Evolutionary conservation across 2,113 vertebrate species (phyloP), one percentile per base, ranked within the genome.

Genomic region (Caranx ignobilis): DNA sequence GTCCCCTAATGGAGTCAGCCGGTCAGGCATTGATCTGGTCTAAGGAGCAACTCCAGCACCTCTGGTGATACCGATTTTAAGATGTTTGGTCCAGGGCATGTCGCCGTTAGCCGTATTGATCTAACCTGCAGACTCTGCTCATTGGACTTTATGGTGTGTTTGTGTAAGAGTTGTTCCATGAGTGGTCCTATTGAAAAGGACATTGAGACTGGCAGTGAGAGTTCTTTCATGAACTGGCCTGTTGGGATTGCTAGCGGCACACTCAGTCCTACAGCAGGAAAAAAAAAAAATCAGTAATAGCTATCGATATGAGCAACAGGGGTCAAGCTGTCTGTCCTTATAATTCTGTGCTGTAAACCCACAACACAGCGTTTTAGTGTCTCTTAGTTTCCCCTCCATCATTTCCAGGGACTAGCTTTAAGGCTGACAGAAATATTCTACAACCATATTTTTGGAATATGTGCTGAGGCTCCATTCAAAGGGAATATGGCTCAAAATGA

Each of bases 1-100:
- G 57, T 68, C 35, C 32, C 63, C 60, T 88, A 87, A 87, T 85
- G 87, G 81, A 90, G 76, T 84, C 77, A n/a, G 70, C 73, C 21
- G 63, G 77, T 80, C 74, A 84, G 71, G 11, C 77, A 93, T 92
- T 59, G 83, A 93, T 90, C 85, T 19, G 56, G 68, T 64, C 80
- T 68, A 69, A 75, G 64, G 61, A 71, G 77, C 34, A 3, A 52
- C 32, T 81, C 56, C 41, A 69, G 75, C 78, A 77, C 83, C 81
- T 80, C 75, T 61, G 19, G 70, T 59, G 75, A 80, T 62, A 39
- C 80, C 7, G 43, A 81, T 81, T 87, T 77, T 71, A 82, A 90
- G 79, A 73, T 59, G 79, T 87, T 81, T 77, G 79, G 60, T 80
- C 62, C 57, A 3, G 3, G 57, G 43, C 56, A 63, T 32, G 11